Conservation (phyloP, 2,888 invertebrate species). For the Miltochrista miniata region DNA sequence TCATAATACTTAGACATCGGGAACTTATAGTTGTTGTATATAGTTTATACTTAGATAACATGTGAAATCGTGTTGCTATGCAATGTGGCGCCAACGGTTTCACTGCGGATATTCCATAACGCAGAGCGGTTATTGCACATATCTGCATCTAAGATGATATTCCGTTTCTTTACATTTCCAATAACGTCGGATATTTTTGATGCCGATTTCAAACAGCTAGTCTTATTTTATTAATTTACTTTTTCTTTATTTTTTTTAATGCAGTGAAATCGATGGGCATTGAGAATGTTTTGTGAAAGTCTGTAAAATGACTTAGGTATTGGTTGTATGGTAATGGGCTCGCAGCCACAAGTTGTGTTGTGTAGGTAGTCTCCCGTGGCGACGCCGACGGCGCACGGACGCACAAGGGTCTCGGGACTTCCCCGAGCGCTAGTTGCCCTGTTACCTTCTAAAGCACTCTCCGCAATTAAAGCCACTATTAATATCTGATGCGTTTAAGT, state of each 20-base stretch:
- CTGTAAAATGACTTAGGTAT: conserved; percentile 8
- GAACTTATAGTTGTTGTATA: not conserved
- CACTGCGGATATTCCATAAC: conserved; percentile 1
- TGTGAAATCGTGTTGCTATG: conserved; percentile 5
- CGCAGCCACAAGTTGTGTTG: conserved; percentile 25
- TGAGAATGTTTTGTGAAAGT: not conserved
- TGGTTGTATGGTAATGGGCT: conserved; percentile 43
- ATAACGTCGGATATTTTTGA: not conserved
- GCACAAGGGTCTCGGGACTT: conserved; percentile 52
- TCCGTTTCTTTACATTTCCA: not conserved
- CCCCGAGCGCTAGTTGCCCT: conserved; percentile 37
- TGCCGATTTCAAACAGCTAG: not conserved
- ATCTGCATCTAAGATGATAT: not conserved
- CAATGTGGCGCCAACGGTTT: not conserved
- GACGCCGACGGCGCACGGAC: conserved; percentile 61
- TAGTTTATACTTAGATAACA: not conserved
- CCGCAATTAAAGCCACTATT: conserved; percentile 53
- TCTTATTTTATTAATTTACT: not conserved
- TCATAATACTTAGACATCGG: not conserved
- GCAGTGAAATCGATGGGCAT: conserved; percentile 2
- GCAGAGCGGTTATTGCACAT: not conserved
- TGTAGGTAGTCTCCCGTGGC: conserved; percentile 46
- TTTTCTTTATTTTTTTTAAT: too few species aligned
- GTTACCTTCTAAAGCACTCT: conserved; percentile 46
- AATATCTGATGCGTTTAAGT: conserved; percentile 64